Base-by-base conservation (phyloP, 1,140 invertebrate species). In the Magallana gigas region DNA sequence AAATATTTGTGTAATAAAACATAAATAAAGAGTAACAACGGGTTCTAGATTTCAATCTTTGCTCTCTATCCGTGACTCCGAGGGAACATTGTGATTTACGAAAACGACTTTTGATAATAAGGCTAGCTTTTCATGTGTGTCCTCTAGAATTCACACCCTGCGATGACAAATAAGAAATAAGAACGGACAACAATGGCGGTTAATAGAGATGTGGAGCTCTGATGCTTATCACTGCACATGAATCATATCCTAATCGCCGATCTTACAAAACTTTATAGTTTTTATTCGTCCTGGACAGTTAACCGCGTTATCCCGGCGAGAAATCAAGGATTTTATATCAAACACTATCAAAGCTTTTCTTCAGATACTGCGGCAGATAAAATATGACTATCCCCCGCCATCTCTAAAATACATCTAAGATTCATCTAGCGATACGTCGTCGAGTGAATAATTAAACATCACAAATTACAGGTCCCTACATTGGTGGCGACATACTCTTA, bases 341-440 rank as follows among this genome's bases (percentile, higher is more conserved):
- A 76, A 76, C 68, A 76, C 6, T 76, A 76, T 76, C 68, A 76
- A 76, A 76, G 68, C 8, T 29, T 12, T 76, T 18, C 23, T 5
- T 76, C 12, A 76, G 68, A 76, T 76, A 76, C 68, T 29, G 12
- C 68, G 36, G 11, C 9, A 76, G 68, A 76, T 76, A 76, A 76
- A 76, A 29, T 29, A 29, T 76, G 23, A 29, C 8, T 76, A 76
- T 76, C 68, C 68, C 68, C 23, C 68, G 68, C 23, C 68, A 76
- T 76, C 68, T 76, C 68, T 76, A 76, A 76, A 76, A 76, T 76
- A 76, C 23, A 76, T 76, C 68, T 76, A 18, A 76, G 68, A 76
- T 76, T 11, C 36, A 29, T 18, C 23, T 23, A 76, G 23, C 68
- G 68, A 76, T 76, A 76, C 48, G 68, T 76, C n/a, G n/a, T n/a